Conservation (phyloP, 2,888 invertebrate species). For the Drosophila birchii region DNA sequence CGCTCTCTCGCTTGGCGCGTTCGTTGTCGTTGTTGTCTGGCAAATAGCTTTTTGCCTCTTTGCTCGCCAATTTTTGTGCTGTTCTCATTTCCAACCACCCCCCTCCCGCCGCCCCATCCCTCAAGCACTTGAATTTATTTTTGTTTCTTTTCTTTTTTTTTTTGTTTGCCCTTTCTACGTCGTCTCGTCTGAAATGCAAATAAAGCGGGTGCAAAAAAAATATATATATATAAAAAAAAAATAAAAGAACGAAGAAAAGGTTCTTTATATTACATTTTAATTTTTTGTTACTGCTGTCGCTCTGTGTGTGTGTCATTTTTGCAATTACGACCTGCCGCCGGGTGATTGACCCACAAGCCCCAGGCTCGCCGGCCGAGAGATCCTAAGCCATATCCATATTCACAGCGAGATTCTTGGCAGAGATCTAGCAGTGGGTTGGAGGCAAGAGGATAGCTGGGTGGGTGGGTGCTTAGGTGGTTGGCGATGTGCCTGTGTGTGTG, state of each 20-base stretch:
- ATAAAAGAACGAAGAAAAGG: constrained; percentile 30
- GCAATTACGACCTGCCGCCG: constrained; percentile 62
- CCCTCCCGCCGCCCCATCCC: background rate
- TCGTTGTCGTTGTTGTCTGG: constrained; percentile 37
- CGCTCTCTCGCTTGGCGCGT: background rate
- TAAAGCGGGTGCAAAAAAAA: constrained; percentile 24
- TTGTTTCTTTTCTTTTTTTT: constrained; percentile 19
- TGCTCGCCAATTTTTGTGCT: constrained; percentile 45
- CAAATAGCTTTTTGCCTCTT: constrained; percentile 48
- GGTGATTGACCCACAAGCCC: constrained; percentile 71
- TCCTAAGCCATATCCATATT: constrained; percentile 4
- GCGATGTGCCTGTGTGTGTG: constrained; percentile 15
- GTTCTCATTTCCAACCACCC: constrained; percentile 15
- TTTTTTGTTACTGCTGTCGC: constrained; percentile 23
- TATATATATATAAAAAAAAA: background rate
- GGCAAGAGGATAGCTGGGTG: background rate
- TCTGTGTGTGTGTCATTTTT: constrained; percentile 21
- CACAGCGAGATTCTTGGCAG: background rate
- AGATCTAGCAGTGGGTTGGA: constrained; percentile 4
- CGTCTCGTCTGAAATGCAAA: constrained; percentile 49
- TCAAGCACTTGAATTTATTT: constrained; percentile 41
- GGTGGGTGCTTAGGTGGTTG: too few species aligned
- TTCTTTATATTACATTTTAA: constrained; percentile 47
- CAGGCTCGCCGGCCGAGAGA: constrained; percentile 12
- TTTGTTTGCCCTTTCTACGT: constrained; percentile 27